phyloP scores from a whole-genome alignment of 2,888 invertebrate genomes.

The Nephrotoma guestfalica region DNA sequence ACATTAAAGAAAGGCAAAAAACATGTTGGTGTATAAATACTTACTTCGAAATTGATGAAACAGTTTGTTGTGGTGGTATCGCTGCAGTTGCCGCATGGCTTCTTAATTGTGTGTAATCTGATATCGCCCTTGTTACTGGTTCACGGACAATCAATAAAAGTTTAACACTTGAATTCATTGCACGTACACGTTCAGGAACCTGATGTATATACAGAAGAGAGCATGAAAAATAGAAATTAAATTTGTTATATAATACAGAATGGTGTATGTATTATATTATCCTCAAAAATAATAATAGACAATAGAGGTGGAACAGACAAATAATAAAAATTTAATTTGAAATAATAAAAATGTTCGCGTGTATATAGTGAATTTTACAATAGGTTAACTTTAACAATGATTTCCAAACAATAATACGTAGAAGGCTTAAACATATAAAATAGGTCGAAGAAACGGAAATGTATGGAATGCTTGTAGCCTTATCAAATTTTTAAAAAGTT shows the following conservation, averaged over 20 bases:
- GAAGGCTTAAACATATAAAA: too few relatives aligned
- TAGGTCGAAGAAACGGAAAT: too few relatives aligned
- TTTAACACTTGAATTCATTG: slow-evolving; percentile 87
- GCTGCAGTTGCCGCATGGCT: slow-evolving; percentile 67
- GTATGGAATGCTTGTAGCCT: too few relatives aligned
- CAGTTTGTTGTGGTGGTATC: slow-evolving; percentile 30
- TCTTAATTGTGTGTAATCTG: slow-evolving; percentile 88
- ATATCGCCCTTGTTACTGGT: slow-evolving; percentile 89
- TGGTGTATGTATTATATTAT: background rate
- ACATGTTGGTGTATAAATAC: background rate
- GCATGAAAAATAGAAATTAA: background rate
- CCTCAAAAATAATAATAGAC: too few relatives aligned
- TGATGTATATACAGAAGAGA: slow-evolving; percentile 22
- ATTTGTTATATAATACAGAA: background rate
- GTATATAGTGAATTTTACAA: too few relatives aligned
- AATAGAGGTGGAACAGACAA: too few relatives aligned
- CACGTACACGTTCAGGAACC: slow-evolving; percentile 85
- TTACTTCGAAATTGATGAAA: slow-evolving; percentile 12
- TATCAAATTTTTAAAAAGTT: too few relatives aligned
- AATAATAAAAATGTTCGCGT: too few relatives aligned
- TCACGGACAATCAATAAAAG: slow-evolving; percentile 88
- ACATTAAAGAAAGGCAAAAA: background rate
- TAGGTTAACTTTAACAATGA: too few relatives aligned
- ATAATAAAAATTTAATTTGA: too few relatives aligned
- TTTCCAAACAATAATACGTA: too few relatives aligned